Evolutionary conservation across 2,797 vertebrate species (phyloP), one percentile per base, ranked within the genome.

Genomic region (Microhierax caerulescens): DNA sequence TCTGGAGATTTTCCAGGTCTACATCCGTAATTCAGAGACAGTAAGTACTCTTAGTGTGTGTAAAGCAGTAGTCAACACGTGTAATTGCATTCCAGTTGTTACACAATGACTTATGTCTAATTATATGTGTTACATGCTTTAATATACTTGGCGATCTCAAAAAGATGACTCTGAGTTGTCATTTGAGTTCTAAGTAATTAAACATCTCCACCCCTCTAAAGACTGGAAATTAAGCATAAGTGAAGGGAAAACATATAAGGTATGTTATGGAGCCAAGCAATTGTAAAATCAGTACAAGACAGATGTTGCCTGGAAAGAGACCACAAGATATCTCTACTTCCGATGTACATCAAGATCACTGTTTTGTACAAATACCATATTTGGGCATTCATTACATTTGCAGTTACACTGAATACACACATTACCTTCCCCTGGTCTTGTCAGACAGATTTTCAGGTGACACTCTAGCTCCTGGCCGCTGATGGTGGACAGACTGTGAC

Each of bases 1-100:
- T 99, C 99, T 41, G 99, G 99, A 97, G 99, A 99, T 92, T 99
- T 99, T 56, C 99, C 99, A 90, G 99, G 99, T 95, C 99, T 99
- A 85, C 23, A 88, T 59, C 43, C 59, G 56, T 18, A 80, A 97
- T 72, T 95, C 30, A 90, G 43, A 94, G 43, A 96, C 19, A 92
- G 51, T 7, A 78, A 83, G 53, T 59, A 32, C 51, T 84, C 65
- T 85, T 79, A 90, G 6, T 61, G 56, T 37, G 76, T 18, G 61
- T 32, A 80, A 16, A 63, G 45, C 24, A 88, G 48, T 10, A 75
- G 48, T 56, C 63, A 84, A 85, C 56, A 83, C 10, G 15, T 21
- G 18, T 73, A 47, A 61, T 53, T 64, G 39, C 54, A 85, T 61
- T 65, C 30, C n/a, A 61, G 24, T 36, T 79, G 30, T 47, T 80